Conservation (phyloP, 2,797 vertebrate genomes). For the Dendrocincla tyrannina region DNA sequence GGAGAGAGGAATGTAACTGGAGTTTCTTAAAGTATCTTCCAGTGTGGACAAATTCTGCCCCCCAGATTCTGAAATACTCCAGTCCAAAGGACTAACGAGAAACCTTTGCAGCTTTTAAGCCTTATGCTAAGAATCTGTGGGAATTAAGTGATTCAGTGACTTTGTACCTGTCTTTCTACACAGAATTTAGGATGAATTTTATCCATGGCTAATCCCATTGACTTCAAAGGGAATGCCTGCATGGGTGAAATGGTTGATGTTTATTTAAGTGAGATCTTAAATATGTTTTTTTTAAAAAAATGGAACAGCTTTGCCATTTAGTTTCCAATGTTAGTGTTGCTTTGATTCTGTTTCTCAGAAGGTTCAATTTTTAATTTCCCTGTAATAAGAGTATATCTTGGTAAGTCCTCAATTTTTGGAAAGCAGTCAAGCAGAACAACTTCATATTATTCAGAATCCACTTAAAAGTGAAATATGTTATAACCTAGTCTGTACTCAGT, state of each 20-base stretch:
- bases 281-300: background rate
- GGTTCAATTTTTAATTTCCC: background rate
- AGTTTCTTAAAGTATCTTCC: background rate
- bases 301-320: background rate
- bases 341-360: slow-evolving; percentile 3
- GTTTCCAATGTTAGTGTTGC: background rate
- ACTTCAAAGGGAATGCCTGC: slow-evolving; percentile 51
- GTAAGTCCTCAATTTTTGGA: background rate
- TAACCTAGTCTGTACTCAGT: background rate
- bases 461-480: background rate
- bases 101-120: slow-evolving; percentile 15
- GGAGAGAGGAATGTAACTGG: background rate
- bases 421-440: background rate
- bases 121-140: background rate
- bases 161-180: slow-evolving; percentile 42
- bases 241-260: background rate
- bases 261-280: slow-evolving; percentile 39
- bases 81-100: background rate
- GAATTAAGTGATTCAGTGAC: background rate
- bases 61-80: background rate
- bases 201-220: slow-evolving; percentile 50
- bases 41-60: background rate
- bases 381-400: background rate
- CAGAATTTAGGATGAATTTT: slow-evolving; percentile 44
- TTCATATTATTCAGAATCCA: background rate